These are phyloP conservation scores for Protosalanx chinensis DNA, from an alignment of 2,797 vertebrate species.

Conservation along the genomic window DNA sequence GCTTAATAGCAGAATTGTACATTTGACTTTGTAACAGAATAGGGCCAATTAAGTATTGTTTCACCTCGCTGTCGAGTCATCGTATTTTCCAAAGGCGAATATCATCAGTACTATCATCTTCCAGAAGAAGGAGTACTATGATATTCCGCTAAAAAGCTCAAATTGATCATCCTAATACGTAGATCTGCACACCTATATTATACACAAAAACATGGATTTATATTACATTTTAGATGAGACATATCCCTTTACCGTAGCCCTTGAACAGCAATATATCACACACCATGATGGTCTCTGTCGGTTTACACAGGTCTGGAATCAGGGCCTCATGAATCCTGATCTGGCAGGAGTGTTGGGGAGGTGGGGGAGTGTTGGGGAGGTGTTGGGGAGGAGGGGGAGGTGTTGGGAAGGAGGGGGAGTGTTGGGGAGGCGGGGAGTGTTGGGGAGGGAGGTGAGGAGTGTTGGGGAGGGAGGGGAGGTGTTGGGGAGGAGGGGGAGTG, in stretches of 20 bases:
- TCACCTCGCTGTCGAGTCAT: too few relatives aligned
- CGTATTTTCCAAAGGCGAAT: too few relatives aligned
- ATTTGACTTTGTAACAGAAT: too few relatives aligned
- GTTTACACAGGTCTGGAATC: conserved; percentile 53
- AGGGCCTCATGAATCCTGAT: conserved; percentile 60
- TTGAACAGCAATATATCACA: conserved; percentile 40
- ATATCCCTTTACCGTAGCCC: conserved; percentile 57
- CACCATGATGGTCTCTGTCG: conserved; percentile 63
- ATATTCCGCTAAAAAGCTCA: background rate
- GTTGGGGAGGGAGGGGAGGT: too few relatives aligned
- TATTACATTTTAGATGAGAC: conserved; percentile 38
- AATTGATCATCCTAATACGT: background rate
- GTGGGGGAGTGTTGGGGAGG: background rate
- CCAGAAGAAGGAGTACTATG: background rate
- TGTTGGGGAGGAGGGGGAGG: too few relatives aligned
- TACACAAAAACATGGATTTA: conserved; percentile 2
- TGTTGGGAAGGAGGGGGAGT: too few relatives aligned
- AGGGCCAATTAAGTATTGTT: too few relatives aligned
- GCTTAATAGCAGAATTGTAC: too few relatives aligned
- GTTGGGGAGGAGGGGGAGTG: too few relatives aligned
- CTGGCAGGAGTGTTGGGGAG: conserved; percentile 54
- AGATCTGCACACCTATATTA: background rate
- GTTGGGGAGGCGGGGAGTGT: too few relatives aligned
- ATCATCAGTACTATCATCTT: too few relatives aligned
- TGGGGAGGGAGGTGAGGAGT: too few relatives aligned